phyloP scores from a whole-genome alignment of 1,140 invertebrate genomes.

The Zaprionus capensis region DNA sequence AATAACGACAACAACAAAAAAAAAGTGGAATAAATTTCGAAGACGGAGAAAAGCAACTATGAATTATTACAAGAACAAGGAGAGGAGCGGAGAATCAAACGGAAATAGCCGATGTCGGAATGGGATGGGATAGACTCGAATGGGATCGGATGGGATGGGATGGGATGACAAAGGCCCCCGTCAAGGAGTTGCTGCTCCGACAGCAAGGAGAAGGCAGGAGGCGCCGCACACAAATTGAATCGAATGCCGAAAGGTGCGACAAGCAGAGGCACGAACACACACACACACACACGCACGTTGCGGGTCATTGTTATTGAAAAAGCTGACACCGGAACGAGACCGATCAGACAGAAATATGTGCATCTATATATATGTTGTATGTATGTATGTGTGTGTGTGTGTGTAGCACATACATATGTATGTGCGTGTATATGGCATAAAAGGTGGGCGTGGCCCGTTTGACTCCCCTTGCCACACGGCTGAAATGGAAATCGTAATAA shows the following conservation, averaged over 20 bases:
- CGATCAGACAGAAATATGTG: conserved; percentile 29
- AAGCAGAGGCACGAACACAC: neutral
- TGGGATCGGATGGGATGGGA: neutral
- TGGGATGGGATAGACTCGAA: neutral
- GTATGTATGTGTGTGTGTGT: conserved; percentile 10
- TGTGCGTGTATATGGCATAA: conserved; percentile 35
- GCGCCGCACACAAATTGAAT: conserved; percentile 17
- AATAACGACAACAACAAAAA: conserved; percentile 17
- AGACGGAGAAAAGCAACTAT: conserved; percentile 22
- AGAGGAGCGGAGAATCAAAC: conserved; percentile 19
- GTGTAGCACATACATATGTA: conserved; percentile 5
- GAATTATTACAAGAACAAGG: conserved; percentile 48
- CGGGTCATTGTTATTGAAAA: conserved; percentile 69
- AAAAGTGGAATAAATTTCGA: conserved; percentile 17
- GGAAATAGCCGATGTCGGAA: conserved; percentile 9
- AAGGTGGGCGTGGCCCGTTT: conserved; percentile 56
- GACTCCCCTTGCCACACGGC: conserved; percentile 66
- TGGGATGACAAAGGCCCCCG: neutral
- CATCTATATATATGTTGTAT: neutral
- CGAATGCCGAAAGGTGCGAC: conserved; percentile 29
- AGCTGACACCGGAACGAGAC: conserved; percentile 74
- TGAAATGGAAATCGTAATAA: conserved; percentile 77
- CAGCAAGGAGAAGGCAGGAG: neutral
- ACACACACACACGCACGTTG: conserved; percentile 14
- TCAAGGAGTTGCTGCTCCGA: conserved; percentile 5